A percentile compares a stretch with the other conserved stretches of the same genome.
Conservation (phyloP, 2,113 vertebrate genomes). For the Myodes glareolus region DNA sequence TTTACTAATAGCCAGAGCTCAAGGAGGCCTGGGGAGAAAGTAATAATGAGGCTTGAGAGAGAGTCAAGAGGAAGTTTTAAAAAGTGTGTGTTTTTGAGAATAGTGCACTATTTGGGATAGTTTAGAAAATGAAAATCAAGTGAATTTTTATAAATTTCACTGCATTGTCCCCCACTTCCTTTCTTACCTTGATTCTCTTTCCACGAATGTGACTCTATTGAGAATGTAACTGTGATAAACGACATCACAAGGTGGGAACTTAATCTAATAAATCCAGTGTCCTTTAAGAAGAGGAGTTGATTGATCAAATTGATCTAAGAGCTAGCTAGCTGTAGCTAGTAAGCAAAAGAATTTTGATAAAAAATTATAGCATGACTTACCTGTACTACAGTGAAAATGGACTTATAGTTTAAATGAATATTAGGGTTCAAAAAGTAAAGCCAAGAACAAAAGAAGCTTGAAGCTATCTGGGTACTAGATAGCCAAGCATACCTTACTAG, state of each 20-base stretch:
- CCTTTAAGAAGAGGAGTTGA: background rate
- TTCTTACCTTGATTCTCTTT: background rate
- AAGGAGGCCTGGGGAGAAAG: background rate
- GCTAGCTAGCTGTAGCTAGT: too few species aligned
- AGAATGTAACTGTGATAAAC: background rate
- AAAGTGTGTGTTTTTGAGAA: background rate
- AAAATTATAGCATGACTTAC: background rate
- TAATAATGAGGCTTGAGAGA: background rate
- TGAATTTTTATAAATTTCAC: background rate
- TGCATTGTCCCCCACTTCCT: background rate
- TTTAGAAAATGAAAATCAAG: background rate
- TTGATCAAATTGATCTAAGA: background rate
- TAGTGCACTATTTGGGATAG: background rate
- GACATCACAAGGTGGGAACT: rapidly evolving
- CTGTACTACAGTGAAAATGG: background rate
- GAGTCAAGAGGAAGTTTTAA: background rate
- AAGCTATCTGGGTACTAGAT: background rate
- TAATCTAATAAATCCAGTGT: background rate
- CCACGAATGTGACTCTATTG: background rate
- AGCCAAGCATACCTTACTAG: background rate
- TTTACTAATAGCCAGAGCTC: background rate
- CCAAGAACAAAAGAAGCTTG: background rate
- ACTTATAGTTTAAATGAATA: background rate
- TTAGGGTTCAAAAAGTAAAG: background rate
- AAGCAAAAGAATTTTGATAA: background rate